These are phyloP conservation scores for Petroica traversi DNA, from an alignment of 2,113 vertebrate species.

Conservation along the genomic window DNA sequence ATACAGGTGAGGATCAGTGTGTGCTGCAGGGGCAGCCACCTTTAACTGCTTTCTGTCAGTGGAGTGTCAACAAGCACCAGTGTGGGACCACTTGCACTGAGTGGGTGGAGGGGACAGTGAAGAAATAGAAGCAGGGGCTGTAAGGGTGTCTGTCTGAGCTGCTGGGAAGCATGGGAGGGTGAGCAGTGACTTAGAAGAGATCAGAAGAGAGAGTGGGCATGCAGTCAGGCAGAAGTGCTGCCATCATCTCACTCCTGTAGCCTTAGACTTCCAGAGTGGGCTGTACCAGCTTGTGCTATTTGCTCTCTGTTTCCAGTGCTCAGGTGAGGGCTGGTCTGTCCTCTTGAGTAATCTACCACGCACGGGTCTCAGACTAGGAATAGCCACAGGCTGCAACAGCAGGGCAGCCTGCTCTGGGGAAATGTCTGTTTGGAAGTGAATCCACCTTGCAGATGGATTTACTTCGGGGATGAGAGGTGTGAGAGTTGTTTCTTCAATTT, in stretches of 20 bases:
- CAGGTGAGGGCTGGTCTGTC: not conserved
- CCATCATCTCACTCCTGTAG: not conserved
- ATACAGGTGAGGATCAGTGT: conserved; percentile 75
- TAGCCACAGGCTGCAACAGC: not conserved
- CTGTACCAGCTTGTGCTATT: not conserved
- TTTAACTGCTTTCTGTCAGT: not conserved
- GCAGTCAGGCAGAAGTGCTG: not conserved
- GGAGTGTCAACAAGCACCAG: not conserved
- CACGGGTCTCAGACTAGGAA: not conserved
- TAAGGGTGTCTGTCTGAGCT: not conserved
- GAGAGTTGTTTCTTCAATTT: not conserved
- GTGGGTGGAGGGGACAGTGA: not conserved
- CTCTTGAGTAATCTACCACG: not conserved
- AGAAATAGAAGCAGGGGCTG: accelerated
- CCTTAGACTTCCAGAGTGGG: not conserved
- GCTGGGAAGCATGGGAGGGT: not conserved
- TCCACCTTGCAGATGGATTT: not conserved
- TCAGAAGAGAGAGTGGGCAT: not conserved
- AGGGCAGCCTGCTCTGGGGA: not conserved
- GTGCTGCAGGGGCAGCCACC: not conserved
- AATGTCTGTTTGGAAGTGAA: not conserved
- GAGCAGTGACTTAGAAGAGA: not conserved
- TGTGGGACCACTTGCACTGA: not conserved
- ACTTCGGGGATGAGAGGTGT: not conserved
- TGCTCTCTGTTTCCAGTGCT: not conserved